These are phyloP conservation scores for Ceuthmochares aereus DNA, from an alignment of 2,113 vertebrate species.

Conservation along the genomic window DNA sequence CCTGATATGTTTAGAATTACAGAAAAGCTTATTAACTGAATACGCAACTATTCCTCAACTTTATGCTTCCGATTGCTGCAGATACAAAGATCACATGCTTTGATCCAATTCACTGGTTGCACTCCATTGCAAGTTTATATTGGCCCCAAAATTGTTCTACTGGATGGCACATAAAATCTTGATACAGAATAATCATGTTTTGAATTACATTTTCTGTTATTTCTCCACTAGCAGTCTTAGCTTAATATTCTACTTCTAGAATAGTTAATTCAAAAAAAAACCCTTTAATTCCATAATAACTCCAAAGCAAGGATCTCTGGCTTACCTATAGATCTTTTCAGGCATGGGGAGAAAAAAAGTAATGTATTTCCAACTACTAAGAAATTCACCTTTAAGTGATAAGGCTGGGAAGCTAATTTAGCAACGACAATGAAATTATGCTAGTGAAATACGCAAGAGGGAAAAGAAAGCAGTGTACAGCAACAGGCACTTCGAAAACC, in stretches of 20 bases:
- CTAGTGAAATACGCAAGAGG: not conserved
- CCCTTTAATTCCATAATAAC: not conserved
- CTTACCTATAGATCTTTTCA: not conserved
- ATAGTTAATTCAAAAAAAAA: not conserved
- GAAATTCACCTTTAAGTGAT: not conserved
- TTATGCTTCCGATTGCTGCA: not conserved
- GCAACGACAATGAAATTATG: not conserved
- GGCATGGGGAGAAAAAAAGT: not conserved
- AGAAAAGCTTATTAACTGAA: not conserved
- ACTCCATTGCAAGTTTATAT: not conserved
- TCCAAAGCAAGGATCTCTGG: not conserved
- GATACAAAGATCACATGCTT: not conserved
- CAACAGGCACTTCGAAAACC: not conserved
- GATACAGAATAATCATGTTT: not conserved
- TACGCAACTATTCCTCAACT: not conserved
- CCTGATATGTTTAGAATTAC: not conserved
- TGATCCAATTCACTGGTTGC: not conserved
- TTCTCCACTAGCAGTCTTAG: not conserved
- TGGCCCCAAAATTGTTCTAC: not conserved
- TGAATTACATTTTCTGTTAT: conserved; percentile 8
- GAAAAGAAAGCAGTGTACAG: not conserved
- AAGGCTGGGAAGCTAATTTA: not conserved
- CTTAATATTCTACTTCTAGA: not conserved
- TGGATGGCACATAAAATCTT: not conserved
- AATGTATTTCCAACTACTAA: not conserved